Conservation (phyloP, 2,888 invertebrate genomes). For the Parnassius apollo region DNA sequence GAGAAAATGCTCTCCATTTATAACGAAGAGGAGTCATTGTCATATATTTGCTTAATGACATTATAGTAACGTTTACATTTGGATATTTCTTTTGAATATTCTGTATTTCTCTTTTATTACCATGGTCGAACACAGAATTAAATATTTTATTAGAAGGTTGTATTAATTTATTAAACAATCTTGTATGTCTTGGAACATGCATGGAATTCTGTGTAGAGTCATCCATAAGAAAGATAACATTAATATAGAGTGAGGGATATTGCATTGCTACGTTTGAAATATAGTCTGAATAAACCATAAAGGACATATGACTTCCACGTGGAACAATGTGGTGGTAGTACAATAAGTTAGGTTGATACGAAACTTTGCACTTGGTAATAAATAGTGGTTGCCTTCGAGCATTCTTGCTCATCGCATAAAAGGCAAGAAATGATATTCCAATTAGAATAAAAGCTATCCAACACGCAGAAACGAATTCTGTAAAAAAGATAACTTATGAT, state of each 20-base stretch:
- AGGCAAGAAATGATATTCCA: slow-evolving; percentile 59
- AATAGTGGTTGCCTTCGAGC: slow-evolving; percentile 51
- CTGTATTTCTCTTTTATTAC: slow-evolving; percentile 42
- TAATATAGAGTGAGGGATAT: slow-evolving; percentile 55
- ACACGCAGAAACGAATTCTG: slow-evolving; percentile 67
- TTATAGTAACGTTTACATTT: slow-evolving; percentile 66
- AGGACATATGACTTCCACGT: slow-evolving; percentile 44
- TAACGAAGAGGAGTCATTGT: slow-evolving; percentile 69
- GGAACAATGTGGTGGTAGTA: slow-evolving; percentile 59
- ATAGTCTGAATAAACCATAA: slow-evolving; percentile 52
- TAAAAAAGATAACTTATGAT: slow-evolving; percentile 33
- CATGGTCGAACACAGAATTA: slow-evolving; percentile 41
- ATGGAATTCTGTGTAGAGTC: slow-evolving; percentile 45
- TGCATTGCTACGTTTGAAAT: slow-evolving; percentile 52
- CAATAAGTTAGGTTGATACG: slow-evolving; percentile 54
- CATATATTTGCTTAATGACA: slow-evolving; percentile 67
- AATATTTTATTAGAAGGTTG: slow-evolving; percentile 34
- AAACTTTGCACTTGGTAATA: slow-evolving; percentile 49
- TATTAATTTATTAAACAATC: slow-evolving; percentile 47
- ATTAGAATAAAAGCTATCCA: slow-evolving; percentile 68
- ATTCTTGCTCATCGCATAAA: slow-evolving; percentile 59
- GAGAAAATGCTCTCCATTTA: slow-evolving; percentile 72
- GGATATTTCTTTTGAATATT: slow-evolving; percentile 56
- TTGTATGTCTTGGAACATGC: slow-evolving; percentile 40
- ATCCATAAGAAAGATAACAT: slow-evolving; percentile 62